phyloP scores from a whole-genome alignment of 2,888 invertebrate genomes.

The Hydropsyche betteni region DNA sequence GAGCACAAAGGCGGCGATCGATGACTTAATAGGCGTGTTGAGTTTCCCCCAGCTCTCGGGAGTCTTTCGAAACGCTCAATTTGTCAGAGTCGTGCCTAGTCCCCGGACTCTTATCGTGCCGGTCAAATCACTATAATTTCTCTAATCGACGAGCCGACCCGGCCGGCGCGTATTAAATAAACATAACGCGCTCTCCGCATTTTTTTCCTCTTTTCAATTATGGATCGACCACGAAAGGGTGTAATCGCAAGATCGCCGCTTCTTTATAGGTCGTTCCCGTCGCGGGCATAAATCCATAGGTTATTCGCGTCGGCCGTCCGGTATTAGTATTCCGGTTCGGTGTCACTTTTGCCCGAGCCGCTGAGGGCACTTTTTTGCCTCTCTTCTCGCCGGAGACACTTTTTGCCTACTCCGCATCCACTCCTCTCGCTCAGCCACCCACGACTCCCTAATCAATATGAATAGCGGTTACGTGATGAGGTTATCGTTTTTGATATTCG shows the following conservation, averaged over 20 bases:
- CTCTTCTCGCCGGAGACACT: slow-evolving; percentile 20
- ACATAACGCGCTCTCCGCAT: neutral
- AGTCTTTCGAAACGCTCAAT: slow-evolving; percentile 22
- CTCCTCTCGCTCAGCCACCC: too few relatives aligned
- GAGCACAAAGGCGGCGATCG: slow-evolving; percentile 15
- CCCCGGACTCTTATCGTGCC: slow-evolving; percentile 11
- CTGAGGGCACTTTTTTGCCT: slow-evolving; percentile 37
- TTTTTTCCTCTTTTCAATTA: neutral
- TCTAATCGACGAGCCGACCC: neutral
- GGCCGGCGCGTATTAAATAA: neutral
- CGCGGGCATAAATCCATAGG: neutral
- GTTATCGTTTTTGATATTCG: slow-evolving; percentile 40
- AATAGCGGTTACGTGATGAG: slow-evolving; percentile 45
- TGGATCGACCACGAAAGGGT: slow-evolving; percentile 3
- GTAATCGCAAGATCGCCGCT: slow-evolving; percentile 7
- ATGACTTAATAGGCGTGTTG: slow-evolving; percentile 21
- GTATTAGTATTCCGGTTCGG: slow-evolving; percentile 35
- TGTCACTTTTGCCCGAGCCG: slow-evolving; percentile 27
- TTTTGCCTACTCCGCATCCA: slow-evolving; percentile 13
- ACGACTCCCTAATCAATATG: slow-evolving; percentile 44
- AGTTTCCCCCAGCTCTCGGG: slow-evolving; percentile 22
- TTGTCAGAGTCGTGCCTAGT: slow-evolving; percentile 18
- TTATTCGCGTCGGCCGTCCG: slow-evolving; percentile 14
- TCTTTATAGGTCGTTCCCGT: slow-evolving; percentile 2
- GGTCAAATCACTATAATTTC: slow-evolving; percentile 20